Evolutionary conservation across 2,888 invertebrate species (phyloP), one percentile per base, ranked within the genome.

Genomic region (Erebia epiphron): DNA sequence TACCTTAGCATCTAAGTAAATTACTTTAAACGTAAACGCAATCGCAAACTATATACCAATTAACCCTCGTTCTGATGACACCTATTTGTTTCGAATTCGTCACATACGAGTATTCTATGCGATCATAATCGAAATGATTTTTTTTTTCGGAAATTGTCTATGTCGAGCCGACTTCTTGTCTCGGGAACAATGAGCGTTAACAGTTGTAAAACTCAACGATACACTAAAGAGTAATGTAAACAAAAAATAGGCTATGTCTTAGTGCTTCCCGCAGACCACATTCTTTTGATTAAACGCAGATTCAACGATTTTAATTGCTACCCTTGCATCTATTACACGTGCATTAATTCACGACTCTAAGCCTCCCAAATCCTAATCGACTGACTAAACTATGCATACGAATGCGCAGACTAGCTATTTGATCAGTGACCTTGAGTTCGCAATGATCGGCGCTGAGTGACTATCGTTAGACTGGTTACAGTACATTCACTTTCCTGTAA

Each of bases 121-220:
- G n/a, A 64, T 62, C 11, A 46, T 46, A 4, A 11, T 3, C 2
- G 46, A 46, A 11, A 46, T 11, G 46, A n/a, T 58, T 52, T 54
- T 46, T 41, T 56, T 13, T 49, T 62, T 10, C 2, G 50, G 43
- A 52, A 60, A 67, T 60, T 62, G 74, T 75, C 78, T 74, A 76
- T 79, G 83, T 81, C 79, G 85, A 81, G 85, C 82, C 84, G 46
- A 83, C 80, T 82, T 62, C 78, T 83, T 83, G 81, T 83, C 81
- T 83, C 80, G 87, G 89, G 86, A 84, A 84, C 83, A 80, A 80
- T 86, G 82, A 83, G 80, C 83, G 78, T 82, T 81, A 82, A 83
- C 84, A 85, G 85, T 83, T 88, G 91, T 92, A 92, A 93, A 89
- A 91, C 89, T 90, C 92, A 92, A 92, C 90, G 92, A 91, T 91